These are phyloP conservation scores for Odontesthes bonariensis DNA, from an alignment of 2,113 vertebrate species.

Conservation along the genomic window DNA sequence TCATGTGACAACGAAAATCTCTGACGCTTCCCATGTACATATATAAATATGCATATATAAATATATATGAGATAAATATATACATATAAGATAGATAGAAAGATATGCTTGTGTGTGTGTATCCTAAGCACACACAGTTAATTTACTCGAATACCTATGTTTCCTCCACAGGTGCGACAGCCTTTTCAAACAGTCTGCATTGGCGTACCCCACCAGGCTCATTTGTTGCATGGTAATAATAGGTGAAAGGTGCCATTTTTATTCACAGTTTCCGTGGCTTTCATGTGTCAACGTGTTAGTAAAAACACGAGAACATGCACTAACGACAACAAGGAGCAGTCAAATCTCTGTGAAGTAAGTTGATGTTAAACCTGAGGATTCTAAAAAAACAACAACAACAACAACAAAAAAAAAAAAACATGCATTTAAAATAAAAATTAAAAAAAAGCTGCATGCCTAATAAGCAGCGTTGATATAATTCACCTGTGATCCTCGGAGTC, in stretches of 20 bases:
- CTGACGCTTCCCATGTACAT: background rate
- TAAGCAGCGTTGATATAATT: slow-evolving; percentile 18
- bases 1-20: slow-evolving; percentile 36
- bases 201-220: slow-evolving; percentile 12
- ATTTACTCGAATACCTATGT: background rate
- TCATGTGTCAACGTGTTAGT: slow-evolving; percentile 1
- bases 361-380: slow-evolving; percentile 8
- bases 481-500: slow-evolving; percentile 69
- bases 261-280: background rate
- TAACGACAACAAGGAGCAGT: background rate
- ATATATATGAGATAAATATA: background rate
- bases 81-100: too few relatives aligned
- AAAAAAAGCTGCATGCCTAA: slow-evolving; percentile 4
- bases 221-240: slow-evolving; percentile 4
- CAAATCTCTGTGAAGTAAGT: slow-evolving; percentile 26
- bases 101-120: too few relatives aligned
- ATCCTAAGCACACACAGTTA: background rate
- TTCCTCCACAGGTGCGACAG: slow-evolving; percentile 60
- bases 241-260: background rate
- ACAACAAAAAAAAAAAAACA: background rate
- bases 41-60: background rate
- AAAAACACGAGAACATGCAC: background rate
- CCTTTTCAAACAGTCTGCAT: slow-evolving; percentile 13
- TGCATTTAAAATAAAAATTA: background rate
- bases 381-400: background rate